Evolutionary conservation across 2,888 invertebrate genomes (phyloP), one percentile per base, ranked within the genome.

Genomic region (Aphidoletes aphidimyza): DNA sequence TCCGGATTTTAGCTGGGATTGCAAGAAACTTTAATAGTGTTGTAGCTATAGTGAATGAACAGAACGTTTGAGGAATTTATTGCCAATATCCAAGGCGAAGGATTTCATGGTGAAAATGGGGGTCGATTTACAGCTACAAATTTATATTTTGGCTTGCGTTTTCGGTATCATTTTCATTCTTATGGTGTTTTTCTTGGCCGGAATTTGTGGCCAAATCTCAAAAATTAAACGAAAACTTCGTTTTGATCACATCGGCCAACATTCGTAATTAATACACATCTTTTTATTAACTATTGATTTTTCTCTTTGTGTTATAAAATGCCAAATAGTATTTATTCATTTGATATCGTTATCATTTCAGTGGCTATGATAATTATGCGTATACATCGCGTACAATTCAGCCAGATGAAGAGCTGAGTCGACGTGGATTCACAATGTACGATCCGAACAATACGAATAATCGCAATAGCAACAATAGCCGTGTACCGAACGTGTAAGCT

Each of bases 321-420:
- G 8, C 36, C 3, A 36, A 78, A 83, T n/a, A 39, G n/a, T 1
- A 14, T 78, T 37, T 39, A 22, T 83, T 83, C 9, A 26, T n/a
- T n/a, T n/a, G n/a, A n/a, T n/a, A n/a, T n/a, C n/a, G n/a, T n/a
- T n/a, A n/a, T n/a, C n/a, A 83, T 83, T 47, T 34, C 19, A 34
- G 47, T 14, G 47, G 47, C 0, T 45, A 83, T 22, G 83, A 83
- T 49, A 45, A 34, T 9, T 83, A 83, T 83, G 83, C 83, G 34
- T 83, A 34, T 49, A 83, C 8, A 1, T 45, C 34, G 0, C 47
- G 45, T 11, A 83, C 45, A 9, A 45, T 83, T 49, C 83, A 47
- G n/a, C 83, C 83, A 2, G 83, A 83, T 45, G 83, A 83, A 83
- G 83, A 49, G 30, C 30, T 83, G 34, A n/a, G 47, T 34, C 45